Percentiles rank a stretch among this genome's conserved stretches.
These are phyloP conservation scores for Ianthella basta DNA, from an alignment of 37 sponge, comb jelly and placozoan species.

Conservation along the genomic window DNA sequence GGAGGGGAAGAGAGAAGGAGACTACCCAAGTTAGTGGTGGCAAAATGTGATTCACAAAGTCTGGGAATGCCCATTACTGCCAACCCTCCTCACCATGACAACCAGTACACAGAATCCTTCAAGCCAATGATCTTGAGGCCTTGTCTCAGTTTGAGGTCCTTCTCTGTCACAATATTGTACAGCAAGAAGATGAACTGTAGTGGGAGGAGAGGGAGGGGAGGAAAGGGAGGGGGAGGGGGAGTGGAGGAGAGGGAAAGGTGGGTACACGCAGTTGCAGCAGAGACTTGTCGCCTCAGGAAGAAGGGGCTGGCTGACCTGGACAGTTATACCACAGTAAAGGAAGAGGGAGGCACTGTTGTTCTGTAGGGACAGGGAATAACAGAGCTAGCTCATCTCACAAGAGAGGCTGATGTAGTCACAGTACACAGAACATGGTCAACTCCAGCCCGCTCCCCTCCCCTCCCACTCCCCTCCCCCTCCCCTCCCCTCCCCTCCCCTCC, in stretches of 20 bases:
- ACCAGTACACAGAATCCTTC: slow-evolving; percentile 86
- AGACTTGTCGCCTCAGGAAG: background rate
- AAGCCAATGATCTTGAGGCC: slow-evolving; percentile 82
- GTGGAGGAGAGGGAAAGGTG: background rate
- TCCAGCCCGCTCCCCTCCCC: no score
- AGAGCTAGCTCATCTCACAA: background rate
- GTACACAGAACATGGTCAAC: no score
- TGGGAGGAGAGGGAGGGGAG: background rate
- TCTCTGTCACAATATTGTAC: slow-evolving; percentile 85
- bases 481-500: no score
- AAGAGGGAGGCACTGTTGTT: slow-evolving; percentile 66
- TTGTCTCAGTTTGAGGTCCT: slow-evolving; percentile 84
- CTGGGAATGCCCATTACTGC: slow-evolving; percentile 41
- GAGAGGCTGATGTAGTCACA: no score
- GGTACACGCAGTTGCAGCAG: background rate
- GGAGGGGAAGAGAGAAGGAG: background rate
- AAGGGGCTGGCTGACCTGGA: slow-evolving; percentile 52
- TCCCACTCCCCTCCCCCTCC: no score
- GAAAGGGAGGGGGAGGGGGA: background rate
- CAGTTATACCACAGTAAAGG: slow-evolving; percentile 81
- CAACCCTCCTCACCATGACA: slow-evolving; percentile 75
- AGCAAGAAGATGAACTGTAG: slow-evolving; percentile 79
- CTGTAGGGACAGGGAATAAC: slow-evolving; percentile 34
- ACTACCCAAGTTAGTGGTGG: background rate
- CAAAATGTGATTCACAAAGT: slow-evolving; percentile 24